A percentile compares a stretch with the other conserved stretches of the same genome.
phyloP scores from a whole-genome alignment of 1,140 invertebrate species.

The Elymnias hypermnestra region DNA sequence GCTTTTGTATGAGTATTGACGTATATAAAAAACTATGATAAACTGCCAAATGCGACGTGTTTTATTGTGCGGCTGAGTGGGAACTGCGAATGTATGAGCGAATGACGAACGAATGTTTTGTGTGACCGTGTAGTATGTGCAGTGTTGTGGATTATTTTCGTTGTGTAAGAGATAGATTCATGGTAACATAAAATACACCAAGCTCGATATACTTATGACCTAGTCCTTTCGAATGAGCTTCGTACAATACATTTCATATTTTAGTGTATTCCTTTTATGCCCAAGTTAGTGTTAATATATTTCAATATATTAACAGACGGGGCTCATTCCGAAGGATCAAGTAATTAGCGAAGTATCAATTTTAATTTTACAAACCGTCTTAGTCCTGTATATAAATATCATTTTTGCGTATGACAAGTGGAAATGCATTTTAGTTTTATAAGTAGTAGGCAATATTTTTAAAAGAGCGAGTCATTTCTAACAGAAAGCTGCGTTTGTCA shows the following conservation, averaged over 20 bases:
- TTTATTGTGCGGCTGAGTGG: slow-evolving; percentile 18
- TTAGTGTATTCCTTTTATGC: slow-evolving; percentile 21
- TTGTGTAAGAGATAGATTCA: slow-evolving; percentile 63
- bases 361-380: slow-evolving; percentile 58
- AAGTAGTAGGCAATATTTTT: slow-evolving; percentile 74
- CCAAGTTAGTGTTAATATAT: slow-evolving; percentile 29
- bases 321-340: slow-evolving; percentile 47
- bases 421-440: slow-evolving; percentile 73
- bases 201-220: slow-evolving; percentile 48
- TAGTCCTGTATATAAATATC: slow-evolving; percentile 70
- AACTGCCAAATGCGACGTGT: slow-evolving; percentile 69
- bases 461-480: slow-evolving; percentile 69
- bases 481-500: slow-evolving; percentile 60
- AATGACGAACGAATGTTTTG: slow-evolving; percentile 25
- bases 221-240: slow-evolving; percentile 48
- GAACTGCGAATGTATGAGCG: slow-evolving; percentile 21
- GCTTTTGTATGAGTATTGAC: slow-evolving; percentile 57
- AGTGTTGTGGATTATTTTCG: slow-evolving; percentile 40
- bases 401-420: slow-evolving; percentile 70
- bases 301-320: slow-evolving; percentile 34
- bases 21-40: slow-evolving; percentile 47
- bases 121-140: slow-evolving; percentile 10
- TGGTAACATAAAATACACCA: slow-evolving; percentile 67
- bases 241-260: slow-evolving; percentile 20
- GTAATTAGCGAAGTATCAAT: slow-evolving; percentile 45